Conservation (phyloP, 1,140 invertebrate genomes). For the Subanguina moxae region DNA sequence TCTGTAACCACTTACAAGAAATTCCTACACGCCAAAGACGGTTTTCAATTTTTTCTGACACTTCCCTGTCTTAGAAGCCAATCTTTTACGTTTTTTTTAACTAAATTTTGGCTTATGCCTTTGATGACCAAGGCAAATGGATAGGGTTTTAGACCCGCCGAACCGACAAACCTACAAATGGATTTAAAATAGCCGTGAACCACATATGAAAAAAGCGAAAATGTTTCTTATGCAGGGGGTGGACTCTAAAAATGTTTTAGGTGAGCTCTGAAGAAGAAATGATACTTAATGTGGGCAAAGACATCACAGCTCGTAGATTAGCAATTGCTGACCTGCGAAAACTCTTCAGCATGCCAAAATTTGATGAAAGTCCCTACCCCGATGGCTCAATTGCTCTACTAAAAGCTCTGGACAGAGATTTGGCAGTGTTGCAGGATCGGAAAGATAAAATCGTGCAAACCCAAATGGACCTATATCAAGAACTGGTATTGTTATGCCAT, state of each 20-base stretch:
- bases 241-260: background rate
- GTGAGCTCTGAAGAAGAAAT: conserved; percentile 7
- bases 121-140: too few species aligned
- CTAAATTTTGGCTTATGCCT: too few species aligned
- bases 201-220: too few species aligned
- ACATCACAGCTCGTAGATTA: background rate
- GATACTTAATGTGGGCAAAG: background rate
- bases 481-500: background rate
- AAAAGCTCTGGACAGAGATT: conserved; percentile 19
- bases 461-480: background rate
- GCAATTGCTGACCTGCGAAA: conserved; percentile 1
- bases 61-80: too few species aligned
- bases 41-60: too few species aligned
- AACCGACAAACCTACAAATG: too few species aligned
- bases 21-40: too few species aligned
- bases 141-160: too few species aligned
- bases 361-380: conserved; percentile 8
- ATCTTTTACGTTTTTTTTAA: too few species aligned
- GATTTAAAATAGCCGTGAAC: too few species aligned
- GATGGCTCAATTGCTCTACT: conserved; percentile 15
- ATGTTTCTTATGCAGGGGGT: too few species aligned
- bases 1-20: too few species aligned
- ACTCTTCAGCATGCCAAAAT: conserved; percentile 1
- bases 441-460: background rate
- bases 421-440: background rate